Evolutionary conservation across 2,797 vertebrate species (phyloP).

Genomic region (Australoheros facetus): DNA sequence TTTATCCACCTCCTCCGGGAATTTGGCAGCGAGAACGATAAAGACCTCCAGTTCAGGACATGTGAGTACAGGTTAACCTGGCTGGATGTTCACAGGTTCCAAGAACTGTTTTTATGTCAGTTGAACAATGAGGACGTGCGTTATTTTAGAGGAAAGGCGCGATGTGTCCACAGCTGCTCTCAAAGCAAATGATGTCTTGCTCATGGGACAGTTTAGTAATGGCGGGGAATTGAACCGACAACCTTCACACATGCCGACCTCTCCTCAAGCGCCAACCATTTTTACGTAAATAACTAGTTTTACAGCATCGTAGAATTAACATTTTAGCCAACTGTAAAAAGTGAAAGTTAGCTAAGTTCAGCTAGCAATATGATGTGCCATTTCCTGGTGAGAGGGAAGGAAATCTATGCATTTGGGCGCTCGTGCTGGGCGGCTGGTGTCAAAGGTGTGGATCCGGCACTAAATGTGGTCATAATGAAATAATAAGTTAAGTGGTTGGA

Average conservation of each 20-base stretch:
- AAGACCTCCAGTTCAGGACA: slow-evolving; percentile 87
- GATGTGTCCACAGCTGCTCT: neutral
- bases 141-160: neutral
- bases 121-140: neutral
- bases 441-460: neutral
- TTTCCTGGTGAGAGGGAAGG: neutral
- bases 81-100: too few species aligned
- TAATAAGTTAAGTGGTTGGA: neutral
- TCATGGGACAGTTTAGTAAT: slow-evolving; percentile 1
- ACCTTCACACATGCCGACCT: neutral
- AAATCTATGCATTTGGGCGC: neutral
- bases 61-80: slow-evolving; percentile 75
- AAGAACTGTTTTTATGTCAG: neutral
- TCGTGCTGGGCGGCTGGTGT: neutral
- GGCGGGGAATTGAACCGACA: slow-evolving; percentile 7
- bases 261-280: neutral
- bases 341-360: neutral
- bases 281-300: neutral
- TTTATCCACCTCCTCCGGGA: slow-evolving; percentile 84
- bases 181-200: neutral
- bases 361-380: slow-evolving; percentile 5
- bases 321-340: neutral
- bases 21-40: slow-evolving; percentile 78
- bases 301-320: neutral
- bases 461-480: too few species aligned